Evolutionary conservation across 2,113 vertebrate species (phyloP).

Genomic region (Takifugu bimaculatus): DNA sequence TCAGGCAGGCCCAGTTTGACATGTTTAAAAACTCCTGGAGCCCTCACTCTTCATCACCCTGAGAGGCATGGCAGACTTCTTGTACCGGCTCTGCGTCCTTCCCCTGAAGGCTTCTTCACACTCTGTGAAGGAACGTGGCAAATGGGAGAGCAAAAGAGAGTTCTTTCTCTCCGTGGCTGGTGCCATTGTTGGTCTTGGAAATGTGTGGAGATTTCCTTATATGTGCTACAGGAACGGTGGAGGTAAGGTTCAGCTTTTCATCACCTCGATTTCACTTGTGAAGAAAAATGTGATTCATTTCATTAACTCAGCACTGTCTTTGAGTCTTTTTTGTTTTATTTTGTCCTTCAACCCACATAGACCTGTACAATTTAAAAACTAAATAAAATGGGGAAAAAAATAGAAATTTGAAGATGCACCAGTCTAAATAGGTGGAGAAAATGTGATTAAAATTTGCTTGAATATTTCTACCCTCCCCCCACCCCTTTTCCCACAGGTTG

Average conservation of each 20-base stretch:
- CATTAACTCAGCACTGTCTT: too few relatives aligned
- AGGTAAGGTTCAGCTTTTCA: slow-evolving; percentile 39
- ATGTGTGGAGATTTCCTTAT: slow-evolving; percentile 72
- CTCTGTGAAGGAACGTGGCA: slow-evolving; percentile 44
- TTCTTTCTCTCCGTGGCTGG: slow-evolving; percentile 64
- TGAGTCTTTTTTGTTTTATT: not conserved
- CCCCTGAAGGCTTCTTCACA: slow-evolving; percentile 8
- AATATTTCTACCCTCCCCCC: too few relatives aligned
- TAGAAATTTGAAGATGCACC: too few relatives aligned
- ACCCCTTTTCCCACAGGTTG: too few relatives aligned
- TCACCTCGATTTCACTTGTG: too few relatives aligned
- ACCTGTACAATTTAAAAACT: too few relatives aligned
- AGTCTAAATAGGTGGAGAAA: too few relatives aligned
- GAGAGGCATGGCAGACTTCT: slow-evolving; percentile 38
- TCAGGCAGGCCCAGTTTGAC: slow-evolving; percentile 5
- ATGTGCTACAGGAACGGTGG: slow-evolving; percentile 72
- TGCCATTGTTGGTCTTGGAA: slow-evolving; percentile 65
- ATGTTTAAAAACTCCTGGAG: slow-evolving; percentile 3
- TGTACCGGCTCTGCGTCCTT: slow-evolving; percentile 1
- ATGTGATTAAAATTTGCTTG: too few relatives aligned
- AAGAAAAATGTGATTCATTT: too few relatives aligned
- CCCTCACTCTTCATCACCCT: slow-evolving; percentile 2
- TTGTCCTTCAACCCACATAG: not conserved
- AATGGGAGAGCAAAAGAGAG: slow-evolving; percentile 62
- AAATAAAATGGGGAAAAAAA: too few relatives aligned